Evolutionary conservation across 2,113 vertebrate genomes (phyloP).

Genomic region (Glaucidium brasilianum): DNA sequence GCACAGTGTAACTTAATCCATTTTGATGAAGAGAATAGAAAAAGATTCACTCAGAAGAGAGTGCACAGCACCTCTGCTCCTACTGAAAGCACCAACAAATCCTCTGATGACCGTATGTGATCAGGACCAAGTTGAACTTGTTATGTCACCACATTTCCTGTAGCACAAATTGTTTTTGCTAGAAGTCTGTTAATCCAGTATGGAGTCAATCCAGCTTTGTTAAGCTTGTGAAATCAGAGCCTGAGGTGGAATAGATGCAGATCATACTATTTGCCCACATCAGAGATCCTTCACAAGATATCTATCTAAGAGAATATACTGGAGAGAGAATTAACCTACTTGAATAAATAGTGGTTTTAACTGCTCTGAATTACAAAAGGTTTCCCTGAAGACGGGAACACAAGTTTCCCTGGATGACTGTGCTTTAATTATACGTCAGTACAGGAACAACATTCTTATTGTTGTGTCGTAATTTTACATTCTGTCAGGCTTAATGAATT

Average conservation of each 20-base stretch:
- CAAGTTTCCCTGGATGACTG: background rate
- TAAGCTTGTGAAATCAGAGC: slow-evolving; percentile 35
- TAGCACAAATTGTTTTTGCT: background rate
- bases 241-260: background rate
- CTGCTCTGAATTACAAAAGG: background rate
- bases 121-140: background rate
- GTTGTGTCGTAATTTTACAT: background rate
- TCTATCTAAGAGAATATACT: background rate
- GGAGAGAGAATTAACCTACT: background rate
- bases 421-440: background rate
- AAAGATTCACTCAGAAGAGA: background rate
- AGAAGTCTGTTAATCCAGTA: background rate
- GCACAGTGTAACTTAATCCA: background rate
- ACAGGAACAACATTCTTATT: background rate
- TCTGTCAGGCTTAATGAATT: background rate
- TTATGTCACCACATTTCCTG: background rate
- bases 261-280: slow-evolving; percentile 4
- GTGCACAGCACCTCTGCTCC: background rate
- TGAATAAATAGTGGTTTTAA: background rate
- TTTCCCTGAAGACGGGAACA: background rate
- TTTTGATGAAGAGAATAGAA: background rate
- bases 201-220: background rate
- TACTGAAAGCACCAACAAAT: background rate
- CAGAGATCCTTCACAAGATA: slow-evolving; percentile 9
- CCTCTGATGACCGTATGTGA: background rate